phyloP scores from a whole-genome alignment of 2,797 vertebrate genomes.

The Pampus argenteus region DNA sequence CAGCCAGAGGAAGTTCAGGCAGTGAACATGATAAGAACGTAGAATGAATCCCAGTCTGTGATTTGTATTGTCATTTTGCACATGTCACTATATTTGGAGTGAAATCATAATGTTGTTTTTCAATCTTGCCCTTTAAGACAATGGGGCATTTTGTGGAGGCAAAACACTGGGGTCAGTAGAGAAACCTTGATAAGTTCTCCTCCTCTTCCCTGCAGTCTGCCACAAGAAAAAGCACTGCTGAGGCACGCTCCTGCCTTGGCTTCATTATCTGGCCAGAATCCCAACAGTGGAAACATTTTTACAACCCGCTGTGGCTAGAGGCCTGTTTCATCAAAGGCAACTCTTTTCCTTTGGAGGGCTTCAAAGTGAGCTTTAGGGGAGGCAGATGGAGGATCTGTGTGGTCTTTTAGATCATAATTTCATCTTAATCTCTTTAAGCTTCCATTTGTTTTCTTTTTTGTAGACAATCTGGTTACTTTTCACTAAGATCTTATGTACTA shows the following conservation, averaged over 20 bases:
- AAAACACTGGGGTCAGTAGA: conserved; percentile 68
- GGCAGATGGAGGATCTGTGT: conserved; percentile 62
- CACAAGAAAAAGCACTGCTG: conserved; percentile 54
- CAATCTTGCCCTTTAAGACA: conserved; percentile 69
- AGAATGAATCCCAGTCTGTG: conserved; percentile 32
- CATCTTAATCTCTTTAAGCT: conserved; percentile 48
- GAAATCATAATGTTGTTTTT: conserved; percentile 48
- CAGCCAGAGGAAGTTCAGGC: conserved; percentile 60
- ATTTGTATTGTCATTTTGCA: conserved; percentile 40
- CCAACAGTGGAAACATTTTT: conserved; percentile 74
- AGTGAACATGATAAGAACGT: conserved; percentile 64
- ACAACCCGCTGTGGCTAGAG: conserved; percentile 61
- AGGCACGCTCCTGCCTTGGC: conserved; percentile 43
- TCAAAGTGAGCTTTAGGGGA: conserved; percentile 65
- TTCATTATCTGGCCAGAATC: conserved; percentile 61
- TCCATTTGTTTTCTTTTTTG: conserved; percentile 38
- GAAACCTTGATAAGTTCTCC: conserved; percentile 66
- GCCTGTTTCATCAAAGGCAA: conserved; percentile 70
- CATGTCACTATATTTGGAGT: conserved; percentile 28
- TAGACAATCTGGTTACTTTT: conserved; percentile 31
- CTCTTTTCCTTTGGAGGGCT: conserved; percentile 54
- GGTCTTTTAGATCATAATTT: conserved; percentile 59
- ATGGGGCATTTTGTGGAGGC: conserved; percentile 65
- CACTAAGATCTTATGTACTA: conserved; percentile 2
- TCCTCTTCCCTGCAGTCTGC: conserved; percentile 64